A percentile compares a stretch with the other conserved stretches of the same genome.
Evolutionary conservation across 2,888 invertebrate species (phyloP).

Genomic region (Orthosia cruda): DNA sequence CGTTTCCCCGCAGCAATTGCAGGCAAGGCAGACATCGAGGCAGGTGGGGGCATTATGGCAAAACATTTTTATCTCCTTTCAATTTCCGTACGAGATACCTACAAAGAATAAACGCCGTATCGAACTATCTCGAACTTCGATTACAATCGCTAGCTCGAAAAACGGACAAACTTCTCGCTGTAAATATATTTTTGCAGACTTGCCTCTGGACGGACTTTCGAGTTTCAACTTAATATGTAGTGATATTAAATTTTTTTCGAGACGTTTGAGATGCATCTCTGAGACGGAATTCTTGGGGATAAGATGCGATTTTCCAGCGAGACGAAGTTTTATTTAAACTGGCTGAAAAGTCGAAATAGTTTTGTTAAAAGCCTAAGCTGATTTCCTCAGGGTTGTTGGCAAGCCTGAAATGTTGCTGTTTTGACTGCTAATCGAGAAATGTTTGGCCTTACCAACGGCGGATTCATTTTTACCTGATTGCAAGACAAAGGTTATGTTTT

Average conservation of each 20-base stretch:
- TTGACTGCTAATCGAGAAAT: not conserved
- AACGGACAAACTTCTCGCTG: conserved; percentile 62
- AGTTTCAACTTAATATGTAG: conserved; percentile 50
- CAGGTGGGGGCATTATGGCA: conserved; percentile 55
- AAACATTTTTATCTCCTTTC: conserved; percentile 71
- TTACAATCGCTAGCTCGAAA: conserved; percentile 69
- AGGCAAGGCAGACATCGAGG: conserved; percentile 43
- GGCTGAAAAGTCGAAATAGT: conserved; percentile 11
- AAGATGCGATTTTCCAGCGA: conserved; percentile 13
- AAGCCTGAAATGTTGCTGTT: not conserved
- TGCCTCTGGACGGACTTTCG: conserved; percentile 46
- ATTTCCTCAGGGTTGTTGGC: not conserved
- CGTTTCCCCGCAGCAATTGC: conserved; percentile 52
- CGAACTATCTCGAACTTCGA: conserved; percentile 68
- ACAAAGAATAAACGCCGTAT: conserved; percentile 69
- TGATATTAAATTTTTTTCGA: conserved; percentile 59
- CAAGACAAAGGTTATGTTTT: no score
- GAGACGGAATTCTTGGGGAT: conserved; percentile 22
- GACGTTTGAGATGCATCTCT: conserved; percentile 42
- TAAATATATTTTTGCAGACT: conserved; percentile 65
- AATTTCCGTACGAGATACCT: conserved; percentile 68
- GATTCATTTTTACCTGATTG: no score
- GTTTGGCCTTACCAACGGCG: no score
- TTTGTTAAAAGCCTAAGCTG: not conserved
- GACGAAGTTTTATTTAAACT: conserved; percentile 31